Evolutionary conservation across 2,113 vertebrate genomes (phyloP), one percentile per base, ranked within the genome.

Genomic region (Cettia cetti): DNA sequence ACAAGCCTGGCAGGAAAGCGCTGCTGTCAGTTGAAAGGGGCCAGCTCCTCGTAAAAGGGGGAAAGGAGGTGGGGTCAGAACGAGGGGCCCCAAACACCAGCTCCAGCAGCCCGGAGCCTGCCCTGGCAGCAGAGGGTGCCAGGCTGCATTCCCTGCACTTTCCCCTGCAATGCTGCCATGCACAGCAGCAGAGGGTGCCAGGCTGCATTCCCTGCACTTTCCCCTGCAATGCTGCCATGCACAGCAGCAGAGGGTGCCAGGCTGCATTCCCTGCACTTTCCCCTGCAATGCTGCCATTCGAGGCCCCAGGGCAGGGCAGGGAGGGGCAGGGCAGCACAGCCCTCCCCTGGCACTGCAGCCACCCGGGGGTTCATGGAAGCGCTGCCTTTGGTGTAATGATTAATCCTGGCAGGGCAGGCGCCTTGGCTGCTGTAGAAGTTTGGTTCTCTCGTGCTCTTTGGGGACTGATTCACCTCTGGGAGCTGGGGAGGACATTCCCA

Each of bases 1-100:
- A 98, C 96, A 95, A 95, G 96, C 45, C 96, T 96, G 95, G 92
- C 93, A 94, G 96, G 89, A 95, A 95, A 97, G 94, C 89, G 23
- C 66, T 3, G 57, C 95, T 95, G 97, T 95, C 96, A 96, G 95
- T 33, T 76, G 87, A 83, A 52, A 47, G 83, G 77, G 89, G 86
- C 96, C 92, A 31, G 57, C 42, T 53, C 75, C 92, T 97, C 57
- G 35, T 83, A 93, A 97, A 90, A 59, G 72, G 82, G 85, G 82
- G 57, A 75, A 63, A 77, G 92, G 90, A 92, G 94, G 94, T 87
- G 91, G 87, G 86, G 44, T 80, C 69, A 68, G 39, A 63, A 24
- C 90, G 61, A 90, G 83, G 79, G 86, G 86, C 76, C 90, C 82
- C 11, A 37, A 78, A 60, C 42, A 5, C 11, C 11, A 21, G 64